Evolutionary conservation across 2,797 vertebrate genomes (phyloP), one percentile per base, ranked within the genome.

Genomic region (Hypotaenidia philippensis): DNA sequence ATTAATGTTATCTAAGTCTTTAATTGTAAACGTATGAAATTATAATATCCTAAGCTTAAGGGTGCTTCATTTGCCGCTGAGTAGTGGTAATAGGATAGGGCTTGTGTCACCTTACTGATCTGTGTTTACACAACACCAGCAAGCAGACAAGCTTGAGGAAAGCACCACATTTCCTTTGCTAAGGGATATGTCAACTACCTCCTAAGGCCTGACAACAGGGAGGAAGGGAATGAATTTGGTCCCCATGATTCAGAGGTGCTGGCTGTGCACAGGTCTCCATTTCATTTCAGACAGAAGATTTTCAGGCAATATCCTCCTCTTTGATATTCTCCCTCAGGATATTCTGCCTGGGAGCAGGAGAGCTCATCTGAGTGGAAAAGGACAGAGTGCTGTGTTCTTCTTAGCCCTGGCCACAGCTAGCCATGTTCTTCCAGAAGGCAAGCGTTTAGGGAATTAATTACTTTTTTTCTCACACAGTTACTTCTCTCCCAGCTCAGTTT

Each of bases 1-100:
- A 95, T 91, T 94, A 94, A 91, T 91, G 69, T 95, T 96, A 96
- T 95, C 95, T 86, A 32, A 92, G 34, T 89, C 72, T 84, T 95
- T 89, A 93, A 87, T 80, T 91, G 80, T 65, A 82, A 96, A 93
- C 91, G 87, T 94, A 93, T 75, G 88, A 69, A 87, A 88, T 87
- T 69, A 96, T 88, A 95, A 93, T 79, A 92, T 82, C 75, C 75
- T 79, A 95, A 92, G 45, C 56, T 91, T 63, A 91, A 65, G 44
- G 71, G 78, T 88, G 81, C 66, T 95, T 88, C 23, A 63, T 71
- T 91, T 93, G 74, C 66, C 82, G 77, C 78, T 91, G 91, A 95
- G 88, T 82, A 53, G 72, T 64, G 79, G 63, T 79, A 93, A 92
- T 56, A 91, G 81, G 87, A 85, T 90, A 93, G 92, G 87, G 95